These are phyloP conservation scores for Agrochola macilenta DNA, from an alignment of 2,888 invertebrate species.

Conservation along the genomic window DNA sequence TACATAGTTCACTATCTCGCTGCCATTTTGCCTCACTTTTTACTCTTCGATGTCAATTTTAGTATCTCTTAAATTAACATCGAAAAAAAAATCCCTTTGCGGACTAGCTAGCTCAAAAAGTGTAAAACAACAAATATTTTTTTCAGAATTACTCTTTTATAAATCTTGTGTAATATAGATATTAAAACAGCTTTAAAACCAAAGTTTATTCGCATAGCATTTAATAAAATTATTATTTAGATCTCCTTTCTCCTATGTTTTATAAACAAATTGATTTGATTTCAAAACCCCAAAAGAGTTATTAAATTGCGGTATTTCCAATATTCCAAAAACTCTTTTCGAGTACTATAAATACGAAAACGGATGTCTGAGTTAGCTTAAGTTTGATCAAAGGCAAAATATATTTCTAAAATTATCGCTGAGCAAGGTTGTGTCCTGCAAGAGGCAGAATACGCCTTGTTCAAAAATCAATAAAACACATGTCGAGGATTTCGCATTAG, in stretches of 20 bases:
- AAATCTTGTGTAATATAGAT: background rate
- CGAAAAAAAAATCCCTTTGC: background rate
- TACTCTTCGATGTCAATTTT: background rate
- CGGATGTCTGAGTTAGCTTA: background rate
- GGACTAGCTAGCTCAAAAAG: background rate
- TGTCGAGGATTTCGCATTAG: slow-evolving; percentile 1
- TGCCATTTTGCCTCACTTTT: background rate
- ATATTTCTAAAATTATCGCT: slow-evolving; percentile 9
- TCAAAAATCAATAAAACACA: background rate
- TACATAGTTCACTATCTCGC: background rate
- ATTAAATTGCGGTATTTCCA: background rate
- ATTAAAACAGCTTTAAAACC: background rate
- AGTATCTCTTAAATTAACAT: no score
- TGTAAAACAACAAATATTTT: background rate
- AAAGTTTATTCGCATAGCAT: background rate
- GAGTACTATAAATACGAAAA: background rate
- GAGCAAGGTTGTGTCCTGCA: background rate
- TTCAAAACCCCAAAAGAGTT: background rate
- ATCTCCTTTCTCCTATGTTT: background rate
- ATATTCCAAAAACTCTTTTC: background rate
- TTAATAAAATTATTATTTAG: background rate
- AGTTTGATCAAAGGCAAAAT: background rate
- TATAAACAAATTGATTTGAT: background rate
- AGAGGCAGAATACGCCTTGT: background rate
- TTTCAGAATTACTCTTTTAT: background rate